Evolutionary conservation across 2,113 vertebrate species (phyloP), one percentile per base, ranked within the genome.

Genomic region (Poecile atricapillus): DNA sequence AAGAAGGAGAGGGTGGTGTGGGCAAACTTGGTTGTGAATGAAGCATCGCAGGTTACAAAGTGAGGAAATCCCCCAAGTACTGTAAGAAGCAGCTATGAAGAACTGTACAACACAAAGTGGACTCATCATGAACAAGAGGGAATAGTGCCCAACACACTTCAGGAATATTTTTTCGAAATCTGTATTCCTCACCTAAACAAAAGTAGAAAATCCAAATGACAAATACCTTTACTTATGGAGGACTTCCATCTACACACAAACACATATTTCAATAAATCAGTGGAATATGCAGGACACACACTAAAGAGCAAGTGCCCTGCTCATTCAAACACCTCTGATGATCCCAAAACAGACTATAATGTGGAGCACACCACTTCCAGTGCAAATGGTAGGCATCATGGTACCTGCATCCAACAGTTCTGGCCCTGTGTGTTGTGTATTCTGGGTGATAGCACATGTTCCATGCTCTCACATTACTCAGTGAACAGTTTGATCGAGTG

Each of bases 61-160:
- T 0, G 2, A 84, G 58, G 44, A 8, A 37, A 9, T 2, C 13
- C 39, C 39, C 37, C 7, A 3, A 16, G 28, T 11, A 14, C 11
- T 27, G 11, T 4, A 44, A 43, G 50, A 19, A 75, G n/a, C 4
- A 59, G 35, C 17, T 52, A 4, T 7, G 10, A 89, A 91, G 35
- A 56, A 15, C 14, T 47, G 23, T 10, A 53, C 58, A 35, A 44
- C 7, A 16, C 7, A 0, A 62, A 76, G 37, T 3, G 3, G 16
- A 11, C 20, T 70, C 46, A 24, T 30, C 3, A 0, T 22, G 18
- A 46, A 4, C 35, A 41, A 33, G 16, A 46, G 16, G 3, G 7
- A 33, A 39, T n/a, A 17, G 15, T 4, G 5, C 31, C 31, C 39
- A 81, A 8, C 17, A 22, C 3, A 2, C 15, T 60, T 49, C 31